These are phyloP conservation scores for Spodoptera frugiperda DNA, from an alignment of 1,140 invertebrate genomes.

Conservation along the genomic window DNA sequence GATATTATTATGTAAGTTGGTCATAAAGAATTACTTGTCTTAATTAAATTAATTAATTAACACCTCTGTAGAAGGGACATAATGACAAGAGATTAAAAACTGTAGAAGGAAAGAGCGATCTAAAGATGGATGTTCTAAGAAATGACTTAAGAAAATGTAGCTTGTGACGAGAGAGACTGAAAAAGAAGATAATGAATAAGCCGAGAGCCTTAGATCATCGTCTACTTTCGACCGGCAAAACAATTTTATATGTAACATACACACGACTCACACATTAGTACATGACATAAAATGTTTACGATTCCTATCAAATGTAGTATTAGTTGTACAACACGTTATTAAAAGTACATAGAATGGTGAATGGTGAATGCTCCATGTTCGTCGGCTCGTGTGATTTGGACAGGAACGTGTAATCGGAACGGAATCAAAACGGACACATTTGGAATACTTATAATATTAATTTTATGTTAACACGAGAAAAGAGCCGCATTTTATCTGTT, in stretches of 20 bases:
- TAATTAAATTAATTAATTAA: too few relatives aligned
- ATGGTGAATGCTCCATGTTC: not conserved
- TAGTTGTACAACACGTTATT: not conserved
- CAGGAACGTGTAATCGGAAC: constrained; percentile 9
- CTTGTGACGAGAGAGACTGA: too few relatives aligned
- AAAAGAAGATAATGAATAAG: too few relatives aligned
- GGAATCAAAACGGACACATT: constrained; percentile 27
- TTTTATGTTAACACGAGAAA: constrained; percentile 4
- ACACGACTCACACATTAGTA: constrained; percentile 36
- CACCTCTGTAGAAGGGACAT: too few relatives aligned
- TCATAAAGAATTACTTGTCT: too few relatives aligned
- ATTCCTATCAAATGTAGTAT: constrained; percentile 16
- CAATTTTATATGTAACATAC: not conserved
- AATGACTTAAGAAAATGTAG: too few relatives aligned
- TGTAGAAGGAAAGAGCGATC: too few relatives aligned
- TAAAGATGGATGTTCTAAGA: too few relatives aligned
- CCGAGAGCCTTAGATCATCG: too few relatives aligned
- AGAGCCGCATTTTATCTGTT: constrained; percentile 6
- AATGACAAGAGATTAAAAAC: too few relatives aligned
- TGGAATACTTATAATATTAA: constrained; percentile 5
- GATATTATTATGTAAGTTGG: too few relatives aligned
- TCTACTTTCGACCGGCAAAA: too few relatives aligned
- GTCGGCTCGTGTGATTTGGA: constrained; percentile 26
- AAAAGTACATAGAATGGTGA: not conserved
- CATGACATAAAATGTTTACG: constrained; percentile 39